Conservation (phyloP, 2,888 invertebrate species). For the Eupithecia subfuscata region DNA sequence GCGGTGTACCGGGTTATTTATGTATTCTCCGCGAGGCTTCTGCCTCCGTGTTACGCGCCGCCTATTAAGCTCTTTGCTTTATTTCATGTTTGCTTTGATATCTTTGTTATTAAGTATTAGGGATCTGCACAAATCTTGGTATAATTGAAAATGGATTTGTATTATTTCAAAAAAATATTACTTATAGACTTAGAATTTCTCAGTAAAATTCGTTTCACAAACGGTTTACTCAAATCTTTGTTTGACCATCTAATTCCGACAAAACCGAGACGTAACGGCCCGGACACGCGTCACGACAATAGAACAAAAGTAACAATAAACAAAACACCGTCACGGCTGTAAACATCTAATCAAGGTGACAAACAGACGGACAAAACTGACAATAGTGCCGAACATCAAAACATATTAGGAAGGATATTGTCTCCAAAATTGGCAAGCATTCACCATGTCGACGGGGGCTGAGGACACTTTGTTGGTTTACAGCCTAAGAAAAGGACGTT, state of each 20-base stretch:
- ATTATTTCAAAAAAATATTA: background rate
- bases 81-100: slow-evolving; percentile 20
- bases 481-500: slow-evolving; percentile 65
- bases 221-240: slow-evolving; percentile 22
- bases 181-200: slow-evolving; percentile 7
- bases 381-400: slow-evolving; percentile 77
- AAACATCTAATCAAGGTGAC: slow-evolving; percentile 66
- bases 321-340: slow-evolving; percentile 70
- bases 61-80: slow-evolving; percentile 57
- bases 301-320: slow-evolving; percentile 57
- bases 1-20: slow-evolving; percentile 76
- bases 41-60: slow-evolving; percentile 75
- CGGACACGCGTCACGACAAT: slow-evolving; percentile 68
- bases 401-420: slow-evolving; percentile 79
- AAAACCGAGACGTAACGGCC: slow-evolving; percentile 60
- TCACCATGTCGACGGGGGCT: slow-evolving; percentile 73
- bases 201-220: slow-evolving; percentile 22
- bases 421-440: slow-evolving; percentile 75
- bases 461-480: slow-evolving; percentile 52
- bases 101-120: background rate
- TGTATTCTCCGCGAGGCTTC: slow-evolving; percentile 60
- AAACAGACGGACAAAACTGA: slow-evolving; percentile 59
- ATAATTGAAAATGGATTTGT: background rate
- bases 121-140: background rate
- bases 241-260: slow-evolving; percentile 35